A percentile compares a stretch with the other conserved stretches of the same genome.
Conservation (phyloP, 1,140 invertebrate genomes). For the Cydia splendana region DNA sequence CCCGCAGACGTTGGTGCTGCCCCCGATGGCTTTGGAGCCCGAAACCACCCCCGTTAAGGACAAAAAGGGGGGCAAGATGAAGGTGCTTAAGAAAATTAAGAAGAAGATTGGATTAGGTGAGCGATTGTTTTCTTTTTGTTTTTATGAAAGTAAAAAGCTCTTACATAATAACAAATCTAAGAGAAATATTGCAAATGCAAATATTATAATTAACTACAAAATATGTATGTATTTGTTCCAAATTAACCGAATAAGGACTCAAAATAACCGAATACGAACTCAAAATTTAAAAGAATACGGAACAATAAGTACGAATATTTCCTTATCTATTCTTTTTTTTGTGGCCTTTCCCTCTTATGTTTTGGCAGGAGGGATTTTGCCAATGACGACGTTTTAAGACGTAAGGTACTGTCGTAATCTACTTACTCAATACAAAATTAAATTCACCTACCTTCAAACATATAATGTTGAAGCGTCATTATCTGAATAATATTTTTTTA, state of each 20-base stretch:
- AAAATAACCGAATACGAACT: too few relatives aligned
- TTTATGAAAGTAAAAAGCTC: constrained; percentile 1
- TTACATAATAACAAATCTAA: too few relatives aligned
- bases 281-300: too few relatives aligned
- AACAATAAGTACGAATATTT: not conserved
- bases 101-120: constrained; percentile 77
- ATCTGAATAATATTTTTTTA: not conserved
- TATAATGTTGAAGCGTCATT: not conserved
- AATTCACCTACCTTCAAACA: not conserved
- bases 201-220: too few relatives aligned
- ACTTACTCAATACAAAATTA: not conserved
- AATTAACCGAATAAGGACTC: too few relatives aligned
- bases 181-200: too few relatives aligned
- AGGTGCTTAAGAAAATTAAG: constrained; percentile 78
- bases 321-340: not conserved
- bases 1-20: constrained; percentile 67
- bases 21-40: constrained; percentile 70
- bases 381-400: too few relatives aligned
- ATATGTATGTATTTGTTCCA: too few relatives aligned
- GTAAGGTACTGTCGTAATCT: too few relatives aligned
- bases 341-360: too few relatives aligned
- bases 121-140: constrained; percentile 41
- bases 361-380: too few relatives aligned
- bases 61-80: constrained; percentile 76
- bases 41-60: constrained; percentile 72